These are phyloP conservation scores for Kryptopterus vitreolus DNA, from an alignment of 2,797 vertebrate genomes.

Conservation along the genomic window DNA sequence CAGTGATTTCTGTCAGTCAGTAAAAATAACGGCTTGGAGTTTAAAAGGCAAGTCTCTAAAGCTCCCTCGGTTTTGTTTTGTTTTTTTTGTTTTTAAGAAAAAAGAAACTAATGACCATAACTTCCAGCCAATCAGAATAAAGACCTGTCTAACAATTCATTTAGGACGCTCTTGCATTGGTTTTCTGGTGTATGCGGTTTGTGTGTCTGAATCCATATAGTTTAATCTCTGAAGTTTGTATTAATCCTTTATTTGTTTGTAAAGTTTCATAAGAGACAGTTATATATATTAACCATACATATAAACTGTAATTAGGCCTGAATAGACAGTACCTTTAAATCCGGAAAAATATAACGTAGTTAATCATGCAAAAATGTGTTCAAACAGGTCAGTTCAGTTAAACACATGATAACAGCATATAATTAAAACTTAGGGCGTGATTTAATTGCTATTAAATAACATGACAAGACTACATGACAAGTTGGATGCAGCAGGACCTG, in stretches of 20 bases:
- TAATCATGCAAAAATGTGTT: not conserved
- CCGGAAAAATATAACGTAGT: not conserved
- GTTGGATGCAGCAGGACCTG: not conserved
- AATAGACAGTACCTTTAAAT: not conserved
- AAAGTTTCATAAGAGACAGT: not conserved
- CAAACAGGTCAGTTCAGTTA: not conserved
- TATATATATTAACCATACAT: not conserved
- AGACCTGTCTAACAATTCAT: not conserved
- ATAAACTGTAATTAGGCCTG: not conserved
- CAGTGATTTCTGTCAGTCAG: not conserved
- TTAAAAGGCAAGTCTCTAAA: not conserved
- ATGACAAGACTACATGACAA: not conserved
- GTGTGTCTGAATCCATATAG: too few species aligned
- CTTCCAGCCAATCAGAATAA: not conserved
- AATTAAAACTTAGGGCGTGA: not conserved
- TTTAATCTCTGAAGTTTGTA: too few species aligned
- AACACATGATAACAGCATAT: not conserved
- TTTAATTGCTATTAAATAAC: not conserved
- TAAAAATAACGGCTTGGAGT: not conserved
- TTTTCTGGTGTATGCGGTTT: not conserved
- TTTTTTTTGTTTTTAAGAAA: not conserved
- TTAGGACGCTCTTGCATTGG: not conserved
- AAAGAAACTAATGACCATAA: not conserved
- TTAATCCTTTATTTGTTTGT: not conserved
- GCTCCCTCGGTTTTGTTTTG: not conserved